Base-by-base conservation (phyloP, 2,113 vertebrate genomes). In the Tinamus guttatus region DNA sequence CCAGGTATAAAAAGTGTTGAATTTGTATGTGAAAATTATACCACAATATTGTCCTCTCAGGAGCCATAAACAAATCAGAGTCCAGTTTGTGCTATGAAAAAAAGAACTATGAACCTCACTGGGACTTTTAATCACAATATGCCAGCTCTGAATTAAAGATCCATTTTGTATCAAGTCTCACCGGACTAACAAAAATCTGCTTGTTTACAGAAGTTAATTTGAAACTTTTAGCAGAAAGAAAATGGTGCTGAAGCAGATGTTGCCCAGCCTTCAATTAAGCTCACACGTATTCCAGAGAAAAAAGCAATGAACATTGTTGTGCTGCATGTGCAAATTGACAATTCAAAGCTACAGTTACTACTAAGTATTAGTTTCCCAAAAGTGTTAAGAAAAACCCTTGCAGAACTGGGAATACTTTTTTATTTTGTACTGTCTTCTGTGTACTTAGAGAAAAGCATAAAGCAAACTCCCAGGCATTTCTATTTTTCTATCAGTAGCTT, bases 111-210 rank as follows among this genome's bases (percentile, higher is more conserved):
- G 65, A 93, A 97, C 69, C 95, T 96, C 95, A 94, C 24, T 76
- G 94, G 96, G 69, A 96, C 89, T 97, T 97, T 97, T 97, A 97
- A 96, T 96, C 93, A 96, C 74, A 97, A 95, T 94, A 94, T 85
- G 36, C 47, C 69, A 13, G 82, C 86, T 95, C 81, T 90, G 94
- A 97, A 93, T 91, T 97, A 96, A 98, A 97, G 95, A 97, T 96
- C 84, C 80, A 96, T 96, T 97, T 98, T 95, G 75, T 85, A 82
- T 87, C 87, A 92, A 56, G 15, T 87, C 94, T 94, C 84, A 79
- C 20, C 70, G 80, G 93, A 92, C 77, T 56, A 96, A 96, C 87
- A 86, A 90, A 95, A 96, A 96, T 19, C 52, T 94, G 47, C 47
- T 96, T 97, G 77, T 94, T 95, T 95, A 81, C 82, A 92, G 94